Conservation (phyloP, 2,888 invertebrate genomes). For the Rhimphoctona megacephalus region DNA sequence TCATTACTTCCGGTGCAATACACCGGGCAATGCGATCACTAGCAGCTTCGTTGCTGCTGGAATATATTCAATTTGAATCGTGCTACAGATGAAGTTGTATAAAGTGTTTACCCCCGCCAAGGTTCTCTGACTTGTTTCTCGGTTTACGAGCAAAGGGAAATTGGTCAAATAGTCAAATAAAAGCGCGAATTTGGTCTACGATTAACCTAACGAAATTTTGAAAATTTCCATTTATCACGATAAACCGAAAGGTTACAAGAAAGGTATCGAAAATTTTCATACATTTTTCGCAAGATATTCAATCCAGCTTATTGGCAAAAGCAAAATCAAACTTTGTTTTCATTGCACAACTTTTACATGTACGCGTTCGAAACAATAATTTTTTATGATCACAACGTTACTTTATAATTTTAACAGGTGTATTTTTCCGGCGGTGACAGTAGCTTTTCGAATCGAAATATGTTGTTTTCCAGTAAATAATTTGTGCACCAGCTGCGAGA, state of each 20-base stretch:
- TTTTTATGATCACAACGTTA: not conserved
- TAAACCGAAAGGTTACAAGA: not conserved
- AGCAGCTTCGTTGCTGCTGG: conserved; percentile 33
- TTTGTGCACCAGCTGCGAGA: conserved; percentile 41
- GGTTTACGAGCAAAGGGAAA: not conserved
- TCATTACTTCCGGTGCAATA: conserved; percentile 49
- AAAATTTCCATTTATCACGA: not conserved
- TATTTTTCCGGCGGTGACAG: not conserved
- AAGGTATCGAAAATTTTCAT: not conserved
- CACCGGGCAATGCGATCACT: conserved; percentile 33
- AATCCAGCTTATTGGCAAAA: not conserved
- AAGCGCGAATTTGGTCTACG: not conserved
- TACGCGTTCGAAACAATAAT: not conserved
- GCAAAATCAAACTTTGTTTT: not conserved
- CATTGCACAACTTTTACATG: not conserved
- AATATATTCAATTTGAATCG: conserved; percentile 64
- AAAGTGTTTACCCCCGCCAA: conserved; percentile 19
- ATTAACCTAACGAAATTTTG: not conserved
- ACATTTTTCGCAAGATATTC: not conserved
- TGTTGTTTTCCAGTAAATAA: conserved; percentile 20
- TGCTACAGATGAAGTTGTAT: conserved; percentile 27
- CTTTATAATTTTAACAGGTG: not conserved
- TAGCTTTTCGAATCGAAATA: conserved; percentile 14
- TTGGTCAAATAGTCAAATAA: conserved; percentile 1
- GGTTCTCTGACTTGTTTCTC: not conserved